Conservation (phyloP, 2,888 invertebrate species). For the Rotaria magnacalcarata region DNA sequence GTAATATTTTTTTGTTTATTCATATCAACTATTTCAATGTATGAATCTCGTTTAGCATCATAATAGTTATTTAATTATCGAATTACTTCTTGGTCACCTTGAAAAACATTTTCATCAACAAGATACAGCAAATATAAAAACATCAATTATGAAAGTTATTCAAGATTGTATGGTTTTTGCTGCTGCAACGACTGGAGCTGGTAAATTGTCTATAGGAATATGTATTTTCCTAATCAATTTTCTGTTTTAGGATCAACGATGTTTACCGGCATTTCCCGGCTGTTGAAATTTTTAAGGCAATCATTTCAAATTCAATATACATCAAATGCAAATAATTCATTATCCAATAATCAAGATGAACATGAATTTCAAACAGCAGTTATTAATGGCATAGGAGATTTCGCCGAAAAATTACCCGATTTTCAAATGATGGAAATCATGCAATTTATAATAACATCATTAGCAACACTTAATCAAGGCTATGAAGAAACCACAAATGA, state of each 20-base stretch:
- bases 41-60: not conserved
- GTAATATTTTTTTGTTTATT: not conserved
- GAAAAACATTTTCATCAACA: constrained; percentile 65
- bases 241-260: not conserved
- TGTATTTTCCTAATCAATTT: too few species aligned
- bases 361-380: constrained; percentile 83
- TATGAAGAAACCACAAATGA: constrained; percentile 5
- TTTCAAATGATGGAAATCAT: constrained; percentile 92
- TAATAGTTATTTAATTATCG: constrained; percentile 79
- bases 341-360: constrained; percentile 60
- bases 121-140: constrained; percentile 55
- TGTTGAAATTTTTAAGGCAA: constrained; percentile 19
- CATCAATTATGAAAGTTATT: constrained; percentile 86
- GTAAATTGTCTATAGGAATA: not conserved
- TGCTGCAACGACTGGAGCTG: constrained; percentile 62
- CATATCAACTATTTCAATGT: not conserved
- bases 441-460: constrained; percentile 97
- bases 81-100: constrained; percentile 84
- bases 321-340: not conserved
- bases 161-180: constrained; percentile 93
- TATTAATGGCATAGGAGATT: constrained; percentile 92
- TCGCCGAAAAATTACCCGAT: constrained; percentile 95
- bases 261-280: constrained; percentile 1
- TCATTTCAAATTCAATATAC: constrained; percentile 1
- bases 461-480: constrained; percentile 64